Evolutionary conservation across 2,113 vertebrate genomes (phyloP), one percentile per base, ranked within the genome.

Genomic region (Thalassarche chlororhynchos): DNA sequence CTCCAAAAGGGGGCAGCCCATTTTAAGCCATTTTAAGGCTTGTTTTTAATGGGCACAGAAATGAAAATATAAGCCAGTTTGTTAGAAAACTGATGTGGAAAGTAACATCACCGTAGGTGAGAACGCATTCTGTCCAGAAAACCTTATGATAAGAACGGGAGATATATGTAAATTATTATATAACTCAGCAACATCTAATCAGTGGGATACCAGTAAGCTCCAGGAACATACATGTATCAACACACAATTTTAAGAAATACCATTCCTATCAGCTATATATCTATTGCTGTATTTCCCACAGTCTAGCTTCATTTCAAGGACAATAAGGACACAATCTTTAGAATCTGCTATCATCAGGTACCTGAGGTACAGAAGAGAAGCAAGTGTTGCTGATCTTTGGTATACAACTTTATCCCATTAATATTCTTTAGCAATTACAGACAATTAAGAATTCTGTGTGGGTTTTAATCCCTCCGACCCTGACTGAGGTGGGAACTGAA

Each of bases 1-100:
- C 79, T 78, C 90, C 94, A 85, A 95, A 94, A 96, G 61, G 40
- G 70, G 83, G 54, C 66, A 90, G 66, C 10, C 74, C 57, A 60
- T 92, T 95, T 84, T 64, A 92, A 87, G 60, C 29, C 77, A 84
- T 79, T 93, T 92, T 62, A 75, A 94, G 18, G 58, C 34, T 70
- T 82, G 54, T 32, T 61, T 82, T 66, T 74, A 94, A 92, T 29
- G 28, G 57, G 4, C 46, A 70, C 5, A 6, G 84, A 92, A 96
- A 69, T 74, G 51, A 95, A 95, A 58, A 42, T 54, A 85, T 21
- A 65, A 94, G 16, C 23, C 55, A 57, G 38, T 51, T 77, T 69
- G 28, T 76, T 60, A 77, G 24, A 65, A 26, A 38, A 62, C 14
- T 1, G 3, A 52, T 36, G 9, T 40, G 46, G 78, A 62, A 85